phyloP scores from a whole-genome alignment of 2,113 vertebrate species.

The Syngnathoides biaculeatus region DNA sequence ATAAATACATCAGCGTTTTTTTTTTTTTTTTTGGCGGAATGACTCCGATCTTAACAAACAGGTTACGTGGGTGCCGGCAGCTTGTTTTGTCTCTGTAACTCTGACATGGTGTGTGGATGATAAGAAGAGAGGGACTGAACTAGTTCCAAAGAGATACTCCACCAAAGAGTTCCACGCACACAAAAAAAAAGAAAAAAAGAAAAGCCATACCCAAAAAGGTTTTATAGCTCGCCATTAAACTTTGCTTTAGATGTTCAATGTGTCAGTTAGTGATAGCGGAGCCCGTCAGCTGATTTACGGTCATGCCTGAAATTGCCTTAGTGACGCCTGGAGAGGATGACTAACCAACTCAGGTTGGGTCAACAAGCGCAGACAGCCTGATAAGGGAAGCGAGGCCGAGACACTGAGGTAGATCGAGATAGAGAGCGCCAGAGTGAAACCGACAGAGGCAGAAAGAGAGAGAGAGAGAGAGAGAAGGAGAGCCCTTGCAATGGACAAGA shows the following conservation, averaged over 20 bases:
- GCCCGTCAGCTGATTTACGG: slow-evolving; percentile 68
- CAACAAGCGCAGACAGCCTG: slow-evolving; percentile 54
- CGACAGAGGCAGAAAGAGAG: slow-evolving; percentile 9
- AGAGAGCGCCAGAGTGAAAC: slow-evolving; percentile 17
- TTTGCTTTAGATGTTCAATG: slow-evolving; percentile 72
- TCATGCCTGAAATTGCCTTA: slow-evolving; percentile 61
- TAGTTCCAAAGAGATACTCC: slow-evolving; percentile 48
- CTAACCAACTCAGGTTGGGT: slow-evolving; percentile 58
- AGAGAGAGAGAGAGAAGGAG: slow-evolving; percentile 40
- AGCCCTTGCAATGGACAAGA: slow-evolving; percentile 50
- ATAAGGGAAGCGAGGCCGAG: slow-evolving; percentile 50
- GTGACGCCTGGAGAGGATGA: slow-evolving; percentile 66
- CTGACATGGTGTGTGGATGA: slow-evolving; percentile 43
- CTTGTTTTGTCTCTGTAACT: slow-evolving; percentile 46
- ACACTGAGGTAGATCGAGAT: slow-evolving; percentile 44
- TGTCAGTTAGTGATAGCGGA: slow-evolving; percentile 63
- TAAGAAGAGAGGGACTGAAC: slow-evolving; percentile 51
- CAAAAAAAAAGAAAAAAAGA: too few relatives aligned
- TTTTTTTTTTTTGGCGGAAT: not conserved
- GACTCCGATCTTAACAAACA: slow-evolving; percentile 37
- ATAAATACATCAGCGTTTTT: slow-evolving; percentile 33
- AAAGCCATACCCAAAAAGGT: slow-evolving; percentile 67
- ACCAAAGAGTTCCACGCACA: slow-evolving; percentile 47
- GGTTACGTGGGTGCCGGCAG: slow-evolving; percentile 25
- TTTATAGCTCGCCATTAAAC: slow-evolving; percentile 74